These are phyloP conservation scores for Mimas tiliae DNA, from an alignment of 2,888 invertebrate species.

Conservation along the genomic window DNA sequence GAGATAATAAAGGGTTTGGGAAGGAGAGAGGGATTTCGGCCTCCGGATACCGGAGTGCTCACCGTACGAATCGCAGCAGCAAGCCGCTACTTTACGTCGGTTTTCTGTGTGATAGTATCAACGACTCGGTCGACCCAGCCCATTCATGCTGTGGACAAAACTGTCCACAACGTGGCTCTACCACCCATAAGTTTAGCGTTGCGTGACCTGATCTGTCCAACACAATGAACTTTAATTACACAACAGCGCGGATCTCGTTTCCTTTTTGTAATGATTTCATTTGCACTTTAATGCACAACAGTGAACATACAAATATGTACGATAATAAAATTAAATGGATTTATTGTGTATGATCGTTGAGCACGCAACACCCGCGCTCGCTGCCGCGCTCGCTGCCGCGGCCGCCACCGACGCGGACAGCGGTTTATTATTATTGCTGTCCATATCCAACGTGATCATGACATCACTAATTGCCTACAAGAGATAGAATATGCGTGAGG, in stretches of 20 bases:
- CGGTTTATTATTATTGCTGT: constrained; percentile 45
- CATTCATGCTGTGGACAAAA: no score
- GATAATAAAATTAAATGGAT: constrained; percentile 54
- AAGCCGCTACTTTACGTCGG: no score
- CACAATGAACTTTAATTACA: constrained; percentile 56
- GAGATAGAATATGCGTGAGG: constrained; percentile 40
- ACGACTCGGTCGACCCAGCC: no score
- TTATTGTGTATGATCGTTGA: constrained; percentile 49
- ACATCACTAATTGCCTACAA: constrained; percentile 49
- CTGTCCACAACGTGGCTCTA: no score
- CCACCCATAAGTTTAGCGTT: no score
- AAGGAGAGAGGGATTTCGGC: no score
- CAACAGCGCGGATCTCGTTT: constrained; percentile 52
- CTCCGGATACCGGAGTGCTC: no score
- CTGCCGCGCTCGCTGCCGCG: constrained; percentile 34
- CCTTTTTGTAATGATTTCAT: constrained; percentile 57
- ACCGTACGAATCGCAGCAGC: no score
- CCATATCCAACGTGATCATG: constrained; percentile 50
- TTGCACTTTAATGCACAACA: constrained; percentile 52
- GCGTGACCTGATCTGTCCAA: constrained; percentile 54
- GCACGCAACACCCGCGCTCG: constrained; percentile 48
- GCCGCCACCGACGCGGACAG: constrained; percentile 40
- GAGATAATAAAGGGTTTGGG: no score
- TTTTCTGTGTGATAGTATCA: no score
- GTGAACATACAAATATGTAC: constrained; percentile 46